A percentile compares a stretch with the other conserved stretches of the same genome.
Conservation (phyloP, 1,140 invertebrate species). For the Tenebrio molitor region DNA sequence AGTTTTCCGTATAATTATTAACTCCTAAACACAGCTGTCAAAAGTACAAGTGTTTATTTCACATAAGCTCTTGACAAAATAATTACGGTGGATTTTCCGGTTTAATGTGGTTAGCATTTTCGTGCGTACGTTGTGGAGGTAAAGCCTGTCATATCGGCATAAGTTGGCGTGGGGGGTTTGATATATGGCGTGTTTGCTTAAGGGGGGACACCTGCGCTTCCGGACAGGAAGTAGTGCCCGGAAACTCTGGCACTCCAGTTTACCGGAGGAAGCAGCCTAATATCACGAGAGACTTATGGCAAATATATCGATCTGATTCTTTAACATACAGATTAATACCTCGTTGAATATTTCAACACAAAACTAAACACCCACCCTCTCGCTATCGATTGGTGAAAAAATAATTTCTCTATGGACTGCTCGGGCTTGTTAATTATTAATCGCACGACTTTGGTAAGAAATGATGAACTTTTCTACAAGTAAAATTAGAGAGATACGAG, state of each 20-base stretch:
- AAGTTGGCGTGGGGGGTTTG: constrained; percentile 12
- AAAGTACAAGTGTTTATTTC: constrained; percentile 46
- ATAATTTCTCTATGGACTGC: constrained; percentile 23
- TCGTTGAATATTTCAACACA: constrained; percentile 26
- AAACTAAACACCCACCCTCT: constrained; percentile 26
- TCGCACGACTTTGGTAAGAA: constrained; percentile 17
- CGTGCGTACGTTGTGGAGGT: constrained; percentile 3
- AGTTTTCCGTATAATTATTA: constrained; percentile 44
- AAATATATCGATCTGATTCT: constrained; percentile 39
- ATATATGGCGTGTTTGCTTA: constrained; percentile 53
- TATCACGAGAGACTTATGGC: constrained; percentile 36
- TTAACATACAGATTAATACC: constrained; percentile 25
- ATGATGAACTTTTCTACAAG: constrained; percentile 33
- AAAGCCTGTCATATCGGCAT: constrained; percentile 33
- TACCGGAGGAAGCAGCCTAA: constrained; percentile 44
- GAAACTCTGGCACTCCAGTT: constrained; percentile 52
- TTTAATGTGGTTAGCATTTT: constrained; percentile 46
- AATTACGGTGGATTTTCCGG: constrained; percentile 43
- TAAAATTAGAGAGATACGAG: constrained; percentile 25
- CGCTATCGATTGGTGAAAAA: constrained; percentile 26
- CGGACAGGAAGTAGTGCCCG: constrained; percentile 57
- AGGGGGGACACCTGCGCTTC: constrained; percentile 57
- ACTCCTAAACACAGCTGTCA: constrained; percentile 43
- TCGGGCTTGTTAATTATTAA: constrained; percentile 23
- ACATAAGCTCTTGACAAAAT: constrained; percentile 45